These are phyloP conservation scores for Samia ricini DNA, from an alignment of 1,140 invertebrate species.

Conservation along the genomic window DNA sequence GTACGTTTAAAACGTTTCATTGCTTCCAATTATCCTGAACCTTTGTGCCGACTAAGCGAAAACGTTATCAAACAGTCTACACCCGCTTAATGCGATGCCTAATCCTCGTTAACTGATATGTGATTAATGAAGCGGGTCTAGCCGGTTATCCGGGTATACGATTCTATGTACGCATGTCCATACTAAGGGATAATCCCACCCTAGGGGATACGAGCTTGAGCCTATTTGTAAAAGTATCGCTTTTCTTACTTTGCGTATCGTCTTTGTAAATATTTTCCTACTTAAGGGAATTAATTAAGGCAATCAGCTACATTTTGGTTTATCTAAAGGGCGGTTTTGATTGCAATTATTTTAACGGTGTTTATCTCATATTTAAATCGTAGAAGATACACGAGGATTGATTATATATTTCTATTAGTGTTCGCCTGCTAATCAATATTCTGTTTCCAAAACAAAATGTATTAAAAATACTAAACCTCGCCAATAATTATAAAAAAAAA, in stretches of 20 bases:
- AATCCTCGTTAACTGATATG: slow-evolving; percentile 46
- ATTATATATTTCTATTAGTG: not conserved
- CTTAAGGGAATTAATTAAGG: not conserved
- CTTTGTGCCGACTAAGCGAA: not conserved
- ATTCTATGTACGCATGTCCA: slow-evolving; percentile 14
- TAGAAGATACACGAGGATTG: not conserved
- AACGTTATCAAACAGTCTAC: slow-evolving; percentile 6
- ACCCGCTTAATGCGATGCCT: slow-evolving; percentile 9
- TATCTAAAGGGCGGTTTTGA: not conserved
- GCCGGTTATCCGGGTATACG: slow-evolving; percentile 22
- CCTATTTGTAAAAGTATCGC: slow-evolving; percentile 23
- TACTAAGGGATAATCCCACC: slow-evolving; percentile 14
- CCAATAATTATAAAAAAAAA: no score
- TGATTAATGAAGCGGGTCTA: slow-evolving; percentile 43
- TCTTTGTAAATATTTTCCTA: not conserved
- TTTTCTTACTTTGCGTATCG: slow-evolving; percentile 25
- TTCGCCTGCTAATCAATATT: no score
- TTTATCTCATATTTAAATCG: no score
- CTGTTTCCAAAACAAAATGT: no score
- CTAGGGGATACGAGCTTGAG: slow-evolving; percentile 18
- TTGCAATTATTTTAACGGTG: not conserved
- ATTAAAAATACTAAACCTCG: no score
- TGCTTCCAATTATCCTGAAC: not conserved
- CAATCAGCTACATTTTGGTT: not conserved
- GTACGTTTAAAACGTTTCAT: not conserved